These are phyloP conservation scores for Lumbricus terrestris DNA, from an alignment of 2,888 invertebrate genomes.

Conservation along the genomic window DNA sequence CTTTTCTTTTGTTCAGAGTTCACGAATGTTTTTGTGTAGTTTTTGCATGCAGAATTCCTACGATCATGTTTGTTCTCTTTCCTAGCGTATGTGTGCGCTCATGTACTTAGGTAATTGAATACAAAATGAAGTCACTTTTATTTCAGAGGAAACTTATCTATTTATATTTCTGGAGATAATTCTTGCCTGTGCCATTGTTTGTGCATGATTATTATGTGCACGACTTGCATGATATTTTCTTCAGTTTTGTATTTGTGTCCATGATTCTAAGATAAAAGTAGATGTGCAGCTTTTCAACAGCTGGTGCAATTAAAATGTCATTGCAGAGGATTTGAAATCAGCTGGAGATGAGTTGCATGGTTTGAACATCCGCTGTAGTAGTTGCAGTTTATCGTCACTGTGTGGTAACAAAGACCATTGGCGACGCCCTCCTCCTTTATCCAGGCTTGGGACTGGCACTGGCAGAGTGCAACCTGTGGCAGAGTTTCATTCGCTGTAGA, in stretches of 20 bases:
- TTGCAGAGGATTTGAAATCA: neutral
- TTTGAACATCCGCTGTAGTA: no score
- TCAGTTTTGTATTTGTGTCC: neutral
- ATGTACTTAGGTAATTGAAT: neutral
- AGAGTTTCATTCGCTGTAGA: no score
- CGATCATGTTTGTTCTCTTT: neutral
- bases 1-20: neutral
- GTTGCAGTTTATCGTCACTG: no score
- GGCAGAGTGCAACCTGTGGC: no score
- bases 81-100: neutral
- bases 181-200: neutral
- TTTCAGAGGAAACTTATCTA: neutral
- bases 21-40: neutral
- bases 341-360: neutral
- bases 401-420: no score
- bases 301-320: neutral
- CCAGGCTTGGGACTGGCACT: no score
- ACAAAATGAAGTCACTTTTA: neutral
- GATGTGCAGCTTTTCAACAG: neutral
- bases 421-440: no score
- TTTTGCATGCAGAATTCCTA: neutral
- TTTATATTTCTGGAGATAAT: neutral
- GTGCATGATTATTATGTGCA: neutral
- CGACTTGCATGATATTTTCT: neutral
- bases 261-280: neutral